Conservation (phyloP, 2,797 vertebrate genomes). For the Glyptemys insculpta region DNA sequence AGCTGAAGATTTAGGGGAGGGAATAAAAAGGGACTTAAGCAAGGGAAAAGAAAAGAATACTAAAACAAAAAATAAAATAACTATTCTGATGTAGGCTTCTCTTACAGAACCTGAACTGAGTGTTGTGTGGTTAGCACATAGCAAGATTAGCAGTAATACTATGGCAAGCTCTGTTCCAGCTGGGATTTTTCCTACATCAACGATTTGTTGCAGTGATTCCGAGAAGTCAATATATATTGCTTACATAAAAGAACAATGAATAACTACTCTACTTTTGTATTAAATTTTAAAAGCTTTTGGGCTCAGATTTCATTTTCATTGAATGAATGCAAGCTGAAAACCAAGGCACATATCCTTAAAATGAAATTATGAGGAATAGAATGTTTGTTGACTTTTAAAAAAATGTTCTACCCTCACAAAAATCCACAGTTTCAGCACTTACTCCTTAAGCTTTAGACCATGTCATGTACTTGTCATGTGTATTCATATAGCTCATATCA, state of each 20-base stretch:
- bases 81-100: background rate
- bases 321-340: background rate
- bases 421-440: rapidly evolving
- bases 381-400: background rate
- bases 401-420: background rate
- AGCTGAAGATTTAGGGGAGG: background rate
- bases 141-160: background rate
- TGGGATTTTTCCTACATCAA: background rate
- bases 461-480: background rate
- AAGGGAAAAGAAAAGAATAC: background rate
- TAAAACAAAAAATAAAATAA: no score
- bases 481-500: background rate
- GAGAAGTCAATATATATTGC: slow-evolving; percentile 1
- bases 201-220: background rate
- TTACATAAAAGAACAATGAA: background rate
- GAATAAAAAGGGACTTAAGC: background rate
- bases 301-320: background rate
- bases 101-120: background rate
- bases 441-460: background rate
- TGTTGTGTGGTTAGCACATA: background rate
- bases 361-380: background rate
- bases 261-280: background rate
- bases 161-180: background rate
- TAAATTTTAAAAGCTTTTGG: slow-evolving; percentile 15
- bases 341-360: background rate